phyloP scores from a whole-genome alignment of 2,797 vertebrate genomes.

The Carcharodon carcharias region DNA sequence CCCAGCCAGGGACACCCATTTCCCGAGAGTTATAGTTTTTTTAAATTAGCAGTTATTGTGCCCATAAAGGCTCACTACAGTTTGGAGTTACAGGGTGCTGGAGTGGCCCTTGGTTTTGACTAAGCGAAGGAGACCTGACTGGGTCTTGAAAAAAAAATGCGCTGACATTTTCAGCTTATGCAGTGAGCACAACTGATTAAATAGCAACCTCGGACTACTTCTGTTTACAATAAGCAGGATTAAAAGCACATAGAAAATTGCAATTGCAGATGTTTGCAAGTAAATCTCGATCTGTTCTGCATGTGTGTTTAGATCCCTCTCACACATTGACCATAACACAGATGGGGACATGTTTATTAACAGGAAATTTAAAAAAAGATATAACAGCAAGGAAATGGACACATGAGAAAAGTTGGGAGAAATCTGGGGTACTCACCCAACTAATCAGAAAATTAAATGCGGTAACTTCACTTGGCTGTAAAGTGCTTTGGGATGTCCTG shows the following conservation, averaged over 20 bases:
- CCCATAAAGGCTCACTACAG: background rate
- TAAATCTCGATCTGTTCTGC: background rate
- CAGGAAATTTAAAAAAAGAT: background rate
- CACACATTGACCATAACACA: background rate
- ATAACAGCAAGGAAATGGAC: background rate
- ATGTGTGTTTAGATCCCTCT: background rate
- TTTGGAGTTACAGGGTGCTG: background rate
- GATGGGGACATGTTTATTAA: background rate
- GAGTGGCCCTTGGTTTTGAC: background rate
- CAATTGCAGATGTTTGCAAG: background rate
- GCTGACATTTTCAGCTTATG: background rate
- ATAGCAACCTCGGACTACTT: background rate
- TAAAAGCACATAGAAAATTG: background rate
- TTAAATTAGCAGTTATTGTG: background rate
- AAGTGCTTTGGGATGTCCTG: background rate
- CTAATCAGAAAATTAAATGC: background rate
- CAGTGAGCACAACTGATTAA: background rate
- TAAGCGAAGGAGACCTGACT: background rate
- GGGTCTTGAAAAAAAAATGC: background rate
- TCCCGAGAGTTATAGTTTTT: too few relatives aligned
- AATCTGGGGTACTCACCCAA: background rate
- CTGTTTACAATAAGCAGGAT: background rate
- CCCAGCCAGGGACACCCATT: too few relatives aligned
- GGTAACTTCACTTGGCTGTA: background rate
- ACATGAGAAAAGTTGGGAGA: background rate